Evolutionary conservation across 2,113 vertebrate species (phyloP).

Genomic region (Xerus inauris): DNA sequence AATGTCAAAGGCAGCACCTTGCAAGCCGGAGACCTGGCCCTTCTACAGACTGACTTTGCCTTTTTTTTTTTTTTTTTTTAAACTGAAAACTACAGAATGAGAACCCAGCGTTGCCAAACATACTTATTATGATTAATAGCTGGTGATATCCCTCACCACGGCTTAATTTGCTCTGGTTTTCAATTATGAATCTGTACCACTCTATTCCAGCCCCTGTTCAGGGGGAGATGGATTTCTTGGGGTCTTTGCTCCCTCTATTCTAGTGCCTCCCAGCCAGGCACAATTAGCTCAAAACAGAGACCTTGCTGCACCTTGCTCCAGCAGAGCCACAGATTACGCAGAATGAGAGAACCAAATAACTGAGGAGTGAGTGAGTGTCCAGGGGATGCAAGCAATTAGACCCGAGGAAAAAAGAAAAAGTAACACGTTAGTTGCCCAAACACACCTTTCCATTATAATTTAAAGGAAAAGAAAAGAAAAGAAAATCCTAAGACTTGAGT

Average conservation of each 20-base stretch:
- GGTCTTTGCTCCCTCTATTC: conserved; percentile 72
- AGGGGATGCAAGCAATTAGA: conserved; percentile 79
- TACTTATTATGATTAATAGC: conserved; percentile 85
- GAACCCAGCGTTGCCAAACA: conserved; percentile 65
- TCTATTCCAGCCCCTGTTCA: conserved; percentile 65
- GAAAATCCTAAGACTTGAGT: conserved; percentile 54
- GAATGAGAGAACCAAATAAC: conserved; percentile 71
- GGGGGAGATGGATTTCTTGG: conserved; percentile 67
- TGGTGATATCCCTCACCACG: conserved; percentile 66
- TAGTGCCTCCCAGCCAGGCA: conserved; percentile 64
- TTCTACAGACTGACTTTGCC: conserved; percentile 73
- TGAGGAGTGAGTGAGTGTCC: conserved; percentile 75
- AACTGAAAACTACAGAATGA: conserved; percentile 62
- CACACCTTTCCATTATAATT: conserved; percentile 73
- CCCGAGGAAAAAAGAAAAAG: conserved; percentile 57
- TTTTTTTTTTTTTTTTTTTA: conserved; percentile 79
- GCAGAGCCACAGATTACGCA: conserved; percentile 10
- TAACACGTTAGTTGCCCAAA: conserved; percentile 75
- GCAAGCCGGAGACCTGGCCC: conserved; percentile 67
- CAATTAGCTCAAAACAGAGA: conserved; percentile 64
- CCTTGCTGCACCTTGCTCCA: conserved; percentile 31
- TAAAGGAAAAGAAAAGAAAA: conserved; percentile 35
- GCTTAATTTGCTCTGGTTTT: conserved; percentile 82
- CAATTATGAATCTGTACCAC: conserved; percentile 79
- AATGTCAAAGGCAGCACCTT: conserved; percentile 59